Evolutionary conservation across 1,140 invertebrate genomes (phyloP), one percentile per base, ranked within the genome.

Genomic region (Sminthurinus signatus): DNA sequence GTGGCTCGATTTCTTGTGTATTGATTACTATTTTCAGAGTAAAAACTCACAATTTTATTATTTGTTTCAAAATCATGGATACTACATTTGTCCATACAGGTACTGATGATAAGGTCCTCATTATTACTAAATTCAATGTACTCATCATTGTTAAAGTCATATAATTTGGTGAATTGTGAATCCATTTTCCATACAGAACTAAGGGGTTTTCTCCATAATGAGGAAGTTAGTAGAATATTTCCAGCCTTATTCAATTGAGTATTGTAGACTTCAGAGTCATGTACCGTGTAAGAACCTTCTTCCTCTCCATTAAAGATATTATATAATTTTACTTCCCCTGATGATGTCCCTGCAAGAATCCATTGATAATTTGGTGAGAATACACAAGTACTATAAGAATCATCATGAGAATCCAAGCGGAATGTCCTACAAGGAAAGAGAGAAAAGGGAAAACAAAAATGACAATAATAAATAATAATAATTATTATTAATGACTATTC

Each of bases 1-100:
- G 91, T 94, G 0, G 96, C 96, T 51, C 88, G 81, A 78, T 99
- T 99, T 77, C 89, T 88, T 4, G 84, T 86, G 76, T 99, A 99
- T 72, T 89, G 85, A 79, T 98, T 98, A 29, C 88, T 88, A 70
- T 90, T 85, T 51, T 83, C 81, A 14, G 90, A 87, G 42, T 83
- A 84, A 25, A 98, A 82, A 0, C 84, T 86, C 42, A 83, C 78
- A 36, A 98, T 74, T 60, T 84, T 79, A 66, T 83, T 79, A 23
- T 90, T 88, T 0, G 92, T 96, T 44, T 82, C 82, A 36, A 93
- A 84, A 75, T 98, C 96, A 76, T 93, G 98, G 51, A 98, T 57
- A 19, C 15, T n/a, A 27, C 64, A 65, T 17, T 64, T 61, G 39
- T 69, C 64, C 42, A 63, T 64, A 28, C 65, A 56, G 1, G 69